Evolutionary conservation across 35 echinoderm and acorn worm species (phyloP).

Genomic region (Lytechinus variegatus): DNA sequence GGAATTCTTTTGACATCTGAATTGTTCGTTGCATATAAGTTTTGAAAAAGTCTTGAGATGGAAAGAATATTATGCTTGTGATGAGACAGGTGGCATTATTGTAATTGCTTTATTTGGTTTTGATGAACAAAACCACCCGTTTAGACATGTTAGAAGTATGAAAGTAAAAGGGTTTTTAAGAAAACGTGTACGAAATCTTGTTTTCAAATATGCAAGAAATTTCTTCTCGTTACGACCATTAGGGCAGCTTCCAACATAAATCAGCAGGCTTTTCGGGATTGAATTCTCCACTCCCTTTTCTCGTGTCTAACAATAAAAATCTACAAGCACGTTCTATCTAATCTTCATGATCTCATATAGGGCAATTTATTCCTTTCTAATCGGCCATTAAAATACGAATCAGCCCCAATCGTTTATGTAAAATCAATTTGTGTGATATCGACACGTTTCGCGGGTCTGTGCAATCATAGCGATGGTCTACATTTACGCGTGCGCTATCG

Average conservation of each 20-base stretch:
- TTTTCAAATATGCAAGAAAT: no score
- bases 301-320: neutral
- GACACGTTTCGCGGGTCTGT: neutral
- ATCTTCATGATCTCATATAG: neutral
- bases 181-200: no score
- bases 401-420: neutral
- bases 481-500: neutral
- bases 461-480: neutral
- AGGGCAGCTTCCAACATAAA: neutral
- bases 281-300: neutral
- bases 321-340: constrained; percentile 1
- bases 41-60: no score
- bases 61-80: no score
- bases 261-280: neutral
- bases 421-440: neutral
- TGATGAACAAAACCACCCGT: no score
- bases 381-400: neutral
- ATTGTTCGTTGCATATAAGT: no score
- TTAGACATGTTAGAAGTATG: no score
- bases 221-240: no score
- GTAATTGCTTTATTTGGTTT: no score
- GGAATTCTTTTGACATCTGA: no score
- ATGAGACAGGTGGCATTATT: no score
- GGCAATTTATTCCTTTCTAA: neutral
- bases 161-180: no score